These are phyloP conservation scores for Parelbella ahira DNA, from an alignment of 2,888 invertebrate species.

Conservation along the genomic window DNA sequence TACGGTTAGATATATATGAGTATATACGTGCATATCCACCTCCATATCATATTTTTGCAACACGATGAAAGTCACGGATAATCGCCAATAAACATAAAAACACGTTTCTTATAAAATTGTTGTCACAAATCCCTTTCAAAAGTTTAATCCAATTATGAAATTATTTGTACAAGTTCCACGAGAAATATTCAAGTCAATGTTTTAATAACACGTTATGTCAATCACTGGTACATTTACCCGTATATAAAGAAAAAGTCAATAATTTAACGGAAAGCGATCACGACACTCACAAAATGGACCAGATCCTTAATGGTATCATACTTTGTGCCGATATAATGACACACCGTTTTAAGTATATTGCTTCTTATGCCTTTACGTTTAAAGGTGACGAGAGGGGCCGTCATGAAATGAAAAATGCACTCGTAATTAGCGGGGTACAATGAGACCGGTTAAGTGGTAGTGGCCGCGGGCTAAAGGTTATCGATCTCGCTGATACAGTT, in stretches of 20 bases:
- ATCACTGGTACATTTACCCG: conserved; percentile 14
- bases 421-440: conserved; percentile 19
- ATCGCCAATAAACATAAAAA: no score
- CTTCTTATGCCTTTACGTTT: not conserved
- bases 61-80: no score
- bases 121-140: no score
- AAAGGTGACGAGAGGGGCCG: conserved; percentile 2
- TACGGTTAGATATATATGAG: no score
- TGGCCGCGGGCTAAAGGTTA: conserved; percentile 23
- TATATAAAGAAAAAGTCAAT: conserved; percentile 4
- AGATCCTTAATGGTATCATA: not conserved
- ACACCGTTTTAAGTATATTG: not conserved
- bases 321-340: no score
- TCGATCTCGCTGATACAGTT: conserved; percentile 25
- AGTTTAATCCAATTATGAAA: no score
- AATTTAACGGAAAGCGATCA: conserved; percentile 19
- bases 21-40: no score
- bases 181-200: no score
- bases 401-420: not conserved
- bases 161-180: no score
- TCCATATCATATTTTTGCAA: no score
- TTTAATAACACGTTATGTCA: conserved; percentile 19
- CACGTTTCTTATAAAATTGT: no score
- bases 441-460: conserved; percentile 21
- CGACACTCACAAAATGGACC: conserved; percentile 10